A percentile compares a stretch with the other conserved stretches of the same genome.
These are phyloP conservation scores for Asarcornis scutulata DNA, from an alignment of 2,113 vertebrate genomes.

Conservation along the genomic window DNA sequence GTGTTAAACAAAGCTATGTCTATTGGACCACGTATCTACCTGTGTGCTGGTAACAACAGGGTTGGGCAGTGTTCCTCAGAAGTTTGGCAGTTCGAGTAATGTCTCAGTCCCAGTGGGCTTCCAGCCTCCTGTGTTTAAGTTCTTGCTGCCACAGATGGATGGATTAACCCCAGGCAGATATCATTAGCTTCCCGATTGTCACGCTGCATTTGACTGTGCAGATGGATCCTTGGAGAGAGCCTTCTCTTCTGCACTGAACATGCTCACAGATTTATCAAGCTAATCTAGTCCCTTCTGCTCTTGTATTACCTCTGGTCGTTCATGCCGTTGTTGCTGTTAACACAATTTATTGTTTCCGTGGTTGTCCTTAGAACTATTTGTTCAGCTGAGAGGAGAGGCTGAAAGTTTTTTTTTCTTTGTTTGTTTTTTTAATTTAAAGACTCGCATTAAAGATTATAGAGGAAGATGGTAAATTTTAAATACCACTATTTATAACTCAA, in stretches of 20 bases:
- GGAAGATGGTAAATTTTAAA: not conserved
- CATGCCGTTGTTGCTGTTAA: not conserved
- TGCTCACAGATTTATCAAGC: not conserved
- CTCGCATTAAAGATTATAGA: not conserved
- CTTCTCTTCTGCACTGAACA: not conserved
- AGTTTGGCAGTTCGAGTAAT: not conserved
- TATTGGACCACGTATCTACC: not conserved
- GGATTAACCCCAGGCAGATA: not conserved
- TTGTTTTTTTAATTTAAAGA: not conserved
- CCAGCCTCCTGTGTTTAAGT: not conserved
- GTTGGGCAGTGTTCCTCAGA: not conserved
- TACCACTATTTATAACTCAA: not conserved
- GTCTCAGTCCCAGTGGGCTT: not conserved
- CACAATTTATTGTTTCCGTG: not conserved
- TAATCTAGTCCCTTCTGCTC: not conserved
- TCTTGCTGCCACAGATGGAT: not conserved
- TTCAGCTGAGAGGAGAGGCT: not conserved
- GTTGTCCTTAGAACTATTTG: not conserved
- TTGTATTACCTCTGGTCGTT: not conserved
- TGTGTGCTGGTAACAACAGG: fast-evolving
- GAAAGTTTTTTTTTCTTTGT: not conserved
- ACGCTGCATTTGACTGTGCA: not conserved
- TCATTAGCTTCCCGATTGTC: not conserved
- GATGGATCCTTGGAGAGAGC: not conserved
- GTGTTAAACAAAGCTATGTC: not conserved